These are phyloP conservation scores for Isurus oxyrinchus DNA, from an alignment of 2,113 vertebrate species.

Conservation along the genomic window DNA sequence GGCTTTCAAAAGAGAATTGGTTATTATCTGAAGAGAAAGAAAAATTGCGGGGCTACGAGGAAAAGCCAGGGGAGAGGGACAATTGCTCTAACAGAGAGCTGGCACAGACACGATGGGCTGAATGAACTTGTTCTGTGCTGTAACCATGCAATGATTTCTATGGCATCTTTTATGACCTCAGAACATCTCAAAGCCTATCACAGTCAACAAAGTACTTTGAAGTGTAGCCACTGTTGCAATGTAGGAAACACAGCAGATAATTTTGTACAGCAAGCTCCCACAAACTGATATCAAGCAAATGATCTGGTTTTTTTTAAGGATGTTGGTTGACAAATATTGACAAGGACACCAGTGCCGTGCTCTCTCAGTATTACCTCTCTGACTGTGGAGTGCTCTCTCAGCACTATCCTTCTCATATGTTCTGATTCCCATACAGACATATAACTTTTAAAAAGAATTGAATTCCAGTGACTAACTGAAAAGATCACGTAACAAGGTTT, in stretches of 20 bases:
- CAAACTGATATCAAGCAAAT: not conserved
- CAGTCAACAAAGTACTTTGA: not conserved
- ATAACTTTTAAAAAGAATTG: not conserved
- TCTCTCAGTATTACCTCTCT: not conserved
- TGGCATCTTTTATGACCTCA: not conserved
- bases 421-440: no score
- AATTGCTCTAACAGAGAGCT: no score
- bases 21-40: no score
- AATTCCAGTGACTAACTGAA: not conserved
- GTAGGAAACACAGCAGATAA: not conserved
- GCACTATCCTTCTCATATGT: not conserved
- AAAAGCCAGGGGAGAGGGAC: no score
- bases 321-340: not conserved
- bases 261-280: not conserved
- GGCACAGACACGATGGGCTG: no score
- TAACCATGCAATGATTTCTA: not conserved
- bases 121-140: no score
- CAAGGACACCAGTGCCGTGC: not conserved
- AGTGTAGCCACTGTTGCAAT: not conserved
- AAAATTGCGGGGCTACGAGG: no score
- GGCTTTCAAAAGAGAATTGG: no score
- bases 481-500: not conserved
- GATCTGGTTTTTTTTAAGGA: not conserved
- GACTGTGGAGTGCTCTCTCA: not conserved
- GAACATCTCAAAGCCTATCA: not conserved